Evolutionary conservation across 2,113 vertebrate species (phyloP), one percentile per base, ranked within the genome.

Genomic region (Talpa occidentalis): DNA sequence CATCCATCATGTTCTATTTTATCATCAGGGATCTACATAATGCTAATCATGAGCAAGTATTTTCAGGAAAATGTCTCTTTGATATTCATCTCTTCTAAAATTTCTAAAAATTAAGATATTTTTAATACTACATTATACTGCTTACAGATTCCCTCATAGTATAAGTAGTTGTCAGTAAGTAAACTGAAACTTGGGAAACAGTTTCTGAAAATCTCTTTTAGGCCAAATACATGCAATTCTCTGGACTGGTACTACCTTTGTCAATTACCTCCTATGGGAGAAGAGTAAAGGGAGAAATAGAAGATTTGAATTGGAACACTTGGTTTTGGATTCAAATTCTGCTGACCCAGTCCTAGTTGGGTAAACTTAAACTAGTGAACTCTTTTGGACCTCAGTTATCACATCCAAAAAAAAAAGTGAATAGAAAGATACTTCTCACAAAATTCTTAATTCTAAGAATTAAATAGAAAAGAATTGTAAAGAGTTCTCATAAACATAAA

Each of bases 221-320:
- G 77, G 42, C 47, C 22, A 10, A 1, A 22, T 21, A 5, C 1
- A 3, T 17, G 35, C 35, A 22, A 0, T 32, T 62, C 32, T 0
- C 37, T 1, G 5, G 22, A 37, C 24, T 28, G 26, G 8, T 30
- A 14, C 37, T 5, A 7, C 37, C 30, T 24, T 11, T 30, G 3
- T 24, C 80, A 6, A 32, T 62, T 67, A 15, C 37, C 3, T 78
- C 8, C 81, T 17, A 0, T 24, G 22, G 30, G 60, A 16, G 11
- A 6, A 26, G 5, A 19, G 60, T 24, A 26, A 4, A 14, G 17
- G 28, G 17, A 19, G n/a, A 47, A 15, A 15, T 16, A 59, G 28
- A 30, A 12, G 37, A 24, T 35, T 37, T 11, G 8, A 74, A 28
- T 10, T 14, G 15, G 47, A 54, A 76, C 11, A 11, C 35, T 40